Conservation (phyloP, 2,797 vertebrate genomes). For the Linurgus olivaceus region DNA sequence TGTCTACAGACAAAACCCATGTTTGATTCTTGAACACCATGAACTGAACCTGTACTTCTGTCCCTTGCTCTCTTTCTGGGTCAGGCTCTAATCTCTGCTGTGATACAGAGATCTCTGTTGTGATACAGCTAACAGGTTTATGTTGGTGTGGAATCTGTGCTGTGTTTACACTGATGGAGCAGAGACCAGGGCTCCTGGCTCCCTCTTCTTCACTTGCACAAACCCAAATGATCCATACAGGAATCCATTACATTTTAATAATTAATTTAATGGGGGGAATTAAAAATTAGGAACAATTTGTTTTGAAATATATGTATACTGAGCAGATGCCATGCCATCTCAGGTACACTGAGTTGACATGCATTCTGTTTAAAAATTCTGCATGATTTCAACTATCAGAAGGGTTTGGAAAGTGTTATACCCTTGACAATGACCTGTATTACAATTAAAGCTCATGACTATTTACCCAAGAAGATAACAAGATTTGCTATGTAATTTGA, state of each 20-base stretch:
- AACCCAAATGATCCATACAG: not conserved
- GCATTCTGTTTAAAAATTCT: slow-evolving; percentile 14
- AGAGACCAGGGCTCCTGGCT: not conserved
- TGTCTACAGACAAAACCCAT: not conserved
- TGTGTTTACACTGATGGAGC: not conserved
- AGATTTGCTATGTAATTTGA: slow-evolving; percentile 72
- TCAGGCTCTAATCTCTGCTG: not conserved
- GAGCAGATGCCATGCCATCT: slow-evolving; percentile 12
- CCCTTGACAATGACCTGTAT: slow-evolving; percentile 68
- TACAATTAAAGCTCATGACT: slow-evolving; percentile 66
- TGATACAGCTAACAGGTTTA: not conserved
- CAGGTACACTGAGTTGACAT: slow-evolving; percentile 1
- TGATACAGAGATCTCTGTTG: not conserved
- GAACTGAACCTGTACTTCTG: not conserved
- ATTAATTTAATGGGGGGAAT: not conserved
- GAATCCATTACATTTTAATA: not conserved
- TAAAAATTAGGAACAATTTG: not conserved
- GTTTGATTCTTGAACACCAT: not conserved
- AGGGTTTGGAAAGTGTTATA: slow-evolving; percentile 53
- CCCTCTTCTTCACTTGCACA: not conserved
- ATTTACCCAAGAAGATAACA: slow-evolving; percentile 70
- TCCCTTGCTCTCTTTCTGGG: not conserved
- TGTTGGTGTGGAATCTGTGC: not conserved
- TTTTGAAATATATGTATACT: not conserved
- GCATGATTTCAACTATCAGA: slow-evolving; percentile 45